These are phyloP conservation scores for Ganaspis sp. DNA, from an alignment of 1,140 invertebrate species.

Conservation along the genomic window DNA sequence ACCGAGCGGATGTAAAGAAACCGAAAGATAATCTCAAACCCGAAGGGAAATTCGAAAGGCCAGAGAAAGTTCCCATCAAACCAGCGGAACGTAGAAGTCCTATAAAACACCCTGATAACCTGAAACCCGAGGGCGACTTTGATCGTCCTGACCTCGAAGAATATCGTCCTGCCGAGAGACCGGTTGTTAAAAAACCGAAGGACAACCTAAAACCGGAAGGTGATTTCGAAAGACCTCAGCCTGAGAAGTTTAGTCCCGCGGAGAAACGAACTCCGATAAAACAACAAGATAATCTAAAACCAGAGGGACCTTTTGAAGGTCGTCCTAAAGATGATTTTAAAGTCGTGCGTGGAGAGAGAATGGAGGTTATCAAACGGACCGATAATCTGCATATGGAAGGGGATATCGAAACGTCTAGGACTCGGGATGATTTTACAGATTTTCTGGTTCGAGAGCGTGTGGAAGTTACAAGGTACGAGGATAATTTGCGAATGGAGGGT, in stretches of 20 bases:
- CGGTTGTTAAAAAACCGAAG: slow-evolving; percentile 73
- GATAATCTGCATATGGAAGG: slow-evolving; percentile 83
- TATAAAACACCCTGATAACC: slow-evolving; percentile 75
- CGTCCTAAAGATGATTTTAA: slow-evolving; percentile 77
- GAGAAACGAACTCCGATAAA: slow-evolving; percentile 54
- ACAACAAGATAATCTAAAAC: slow-evolving; percentile 75
- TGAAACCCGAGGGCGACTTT: slow-evolving; percentile 77
- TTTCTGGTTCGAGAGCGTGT: slow-evolving; percentile 54
- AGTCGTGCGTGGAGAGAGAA: slow-evolving; percentile 77
- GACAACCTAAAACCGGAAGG: slow-evolving; percentile 80
- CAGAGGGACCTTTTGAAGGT: slow-evolving; percentile 77
- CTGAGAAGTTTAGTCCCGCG: slow-evolving; percentile 68
- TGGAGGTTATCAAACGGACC: slow-evolving; percentile 78
- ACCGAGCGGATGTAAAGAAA: slow-evolving; percentile 78
- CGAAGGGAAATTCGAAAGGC: slow-evolving; percentile 79
- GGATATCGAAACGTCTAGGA: slow-evolving; percentile 67
- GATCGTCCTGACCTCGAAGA: slow-evolving; percentile 70
- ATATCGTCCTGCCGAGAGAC: slow-evolving; percentile 78
- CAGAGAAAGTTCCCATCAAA: slow-evolving; percentile 72
- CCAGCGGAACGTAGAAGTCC: slow-evolving; percentile 69
- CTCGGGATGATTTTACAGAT: slow-evolving; percentile 68
- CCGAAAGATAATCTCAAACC: slow-evolving; percentile 79
- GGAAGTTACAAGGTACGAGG: slow-evolving; percentile 67
- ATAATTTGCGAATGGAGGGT: slow-evolving; percentile 81
- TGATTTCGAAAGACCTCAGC: slow-evolving; percentile 77